Conservation (phyloP, 2,113 vertebrate species). For the Ciconia maguari region DNA sequence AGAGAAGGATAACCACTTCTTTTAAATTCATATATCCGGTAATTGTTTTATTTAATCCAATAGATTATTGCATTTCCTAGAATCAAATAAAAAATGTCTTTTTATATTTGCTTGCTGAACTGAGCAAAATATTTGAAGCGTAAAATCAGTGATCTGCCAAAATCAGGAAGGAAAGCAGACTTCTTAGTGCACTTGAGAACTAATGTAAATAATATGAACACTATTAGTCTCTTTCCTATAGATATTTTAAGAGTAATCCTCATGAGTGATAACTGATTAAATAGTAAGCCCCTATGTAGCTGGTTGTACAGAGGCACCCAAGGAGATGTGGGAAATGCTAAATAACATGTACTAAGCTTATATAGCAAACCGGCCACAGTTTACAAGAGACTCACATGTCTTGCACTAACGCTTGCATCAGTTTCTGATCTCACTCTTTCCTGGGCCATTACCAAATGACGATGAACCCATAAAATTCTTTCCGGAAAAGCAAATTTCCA, state of each 20-base stretch:
- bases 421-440: neutral
- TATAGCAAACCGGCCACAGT: neutral
- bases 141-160: neutral
- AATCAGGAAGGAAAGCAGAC: neutral
- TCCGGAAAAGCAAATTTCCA: neutral
- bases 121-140: neutral
- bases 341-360: neutral
- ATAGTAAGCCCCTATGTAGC: fast-evolving
- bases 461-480: neutral
- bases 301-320: neutral
- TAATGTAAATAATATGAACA: neutral
- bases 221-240: neutral
- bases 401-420: neutral
- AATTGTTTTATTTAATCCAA: neutral
- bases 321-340: neutral
- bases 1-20: neutral
- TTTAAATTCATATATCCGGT: neutral
- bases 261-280: neutral
- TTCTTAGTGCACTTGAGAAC: neutral
- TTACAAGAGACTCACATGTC: neutral
- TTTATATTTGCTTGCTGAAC: neutral
- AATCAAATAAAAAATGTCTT: neutral
- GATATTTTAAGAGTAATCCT: neutral
- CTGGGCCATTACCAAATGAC: neutral
- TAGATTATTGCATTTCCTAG: neutral